A percentile compares a stretch with the other conserved stretches of the same genome.
These are phyloP conservation scores for Cephus nigrinus DNA, from an alignment of 2,888 invertebrate species.

Conservation along the genomic window DNA sequence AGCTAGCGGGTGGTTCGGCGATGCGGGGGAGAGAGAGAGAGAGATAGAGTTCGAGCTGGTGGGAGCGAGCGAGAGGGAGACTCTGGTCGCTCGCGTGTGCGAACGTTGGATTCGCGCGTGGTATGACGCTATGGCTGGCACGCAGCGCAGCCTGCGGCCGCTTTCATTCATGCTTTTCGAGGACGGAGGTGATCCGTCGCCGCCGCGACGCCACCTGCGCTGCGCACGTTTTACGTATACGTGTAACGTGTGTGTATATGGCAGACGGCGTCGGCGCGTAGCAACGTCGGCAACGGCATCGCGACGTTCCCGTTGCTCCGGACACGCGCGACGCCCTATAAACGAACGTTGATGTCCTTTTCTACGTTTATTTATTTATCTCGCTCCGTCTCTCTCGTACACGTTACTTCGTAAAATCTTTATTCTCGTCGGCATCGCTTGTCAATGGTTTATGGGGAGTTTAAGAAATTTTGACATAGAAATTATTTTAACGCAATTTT, in stretches of 20 bases:
- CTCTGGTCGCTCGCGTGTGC: conserved; percentile 2
- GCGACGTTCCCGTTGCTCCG: conserved; percentile 7
- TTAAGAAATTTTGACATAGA: not conserved
- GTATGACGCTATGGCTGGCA: not conserved
- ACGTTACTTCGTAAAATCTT: not conserved
- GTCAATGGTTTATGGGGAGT: not conserved
- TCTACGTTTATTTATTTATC: not conserved
- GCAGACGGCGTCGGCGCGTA: conserved; percentile 10
- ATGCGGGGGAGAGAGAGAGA: not conserved
- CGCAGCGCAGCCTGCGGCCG: conserved; percentile 24
- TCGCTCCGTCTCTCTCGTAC: conserved; percentile 1
- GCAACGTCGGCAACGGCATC: conserved; percentile 16
- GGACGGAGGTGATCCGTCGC: conserved; percentile 36
- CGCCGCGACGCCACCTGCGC: conserved; percentile 33
- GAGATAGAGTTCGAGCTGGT: not conserved
- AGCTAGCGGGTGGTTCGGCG: too few species aligned
- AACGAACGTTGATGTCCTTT: not conserved
- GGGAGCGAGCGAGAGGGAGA: not conserved
- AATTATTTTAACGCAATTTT: not conserved
- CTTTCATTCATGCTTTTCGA: conserved; percentile 59
- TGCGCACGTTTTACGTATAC: conserved; percentile 23
- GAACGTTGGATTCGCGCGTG: conserved; percentile 3
- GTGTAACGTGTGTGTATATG: not conserved
- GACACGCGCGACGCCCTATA: conserved; percentile 2
- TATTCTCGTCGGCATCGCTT: not conserved